phyloP scores from a whole-genome alignment of 35 echinoderm and acorn worm genomes.

The Lytechinus pictus region DNA sequence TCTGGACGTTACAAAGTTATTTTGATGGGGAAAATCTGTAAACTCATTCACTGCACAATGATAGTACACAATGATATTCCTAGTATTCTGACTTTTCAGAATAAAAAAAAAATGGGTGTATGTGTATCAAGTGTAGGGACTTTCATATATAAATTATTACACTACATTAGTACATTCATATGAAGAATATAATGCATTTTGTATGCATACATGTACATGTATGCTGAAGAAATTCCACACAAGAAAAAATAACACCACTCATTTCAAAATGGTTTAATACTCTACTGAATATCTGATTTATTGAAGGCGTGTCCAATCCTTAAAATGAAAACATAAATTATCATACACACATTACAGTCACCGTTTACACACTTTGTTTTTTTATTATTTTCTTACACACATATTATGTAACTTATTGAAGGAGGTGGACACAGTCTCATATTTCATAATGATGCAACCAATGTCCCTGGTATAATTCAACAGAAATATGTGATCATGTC shows the following conservation, averaged over 20 bases:
- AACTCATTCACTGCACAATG: too few relatives aligned
- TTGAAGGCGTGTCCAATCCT: slow-evolving; percentile 52
- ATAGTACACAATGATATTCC: too few relatives aligned
- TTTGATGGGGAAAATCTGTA: too few relatives aligned
- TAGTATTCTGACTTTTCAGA: too few relatives aligned
- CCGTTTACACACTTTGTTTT: slow-evolving; percentile 23
- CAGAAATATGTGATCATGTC: neutral
- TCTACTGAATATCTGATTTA: slow-evolving; percentile 55
- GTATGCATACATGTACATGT: too few relatives aligned
- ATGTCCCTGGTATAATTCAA: neutral
- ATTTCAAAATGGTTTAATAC: neutral
- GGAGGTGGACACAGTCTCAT: neutral
- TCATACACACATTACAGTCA: slow-evolving; percentile 48
- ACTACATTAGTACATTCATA: too few relatives aligned
- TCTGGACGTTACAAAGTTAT: too few relatives aligned
- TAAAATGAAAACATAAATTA: slow-evolving; percentile 41
- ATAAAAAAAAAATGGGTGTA: too few relatives aligned
- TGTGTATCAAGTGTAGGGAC: too few relatives aligned
- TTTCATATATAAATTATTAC: too few relatives aligned
- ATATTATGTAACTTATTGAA: neutral
- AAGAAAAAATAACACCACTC: neutral
- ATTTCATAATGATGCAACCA: neutral
- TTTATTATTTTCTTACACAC: slow-evolving; percentile 23
- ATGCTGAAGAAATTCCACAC: neutral
- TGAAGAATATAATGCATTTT: too few relatives aligned